phyloP scores from a whole-genome alignment of 2,797 vertebrate genomes.

The Tolypeutes matacus region DNA sequence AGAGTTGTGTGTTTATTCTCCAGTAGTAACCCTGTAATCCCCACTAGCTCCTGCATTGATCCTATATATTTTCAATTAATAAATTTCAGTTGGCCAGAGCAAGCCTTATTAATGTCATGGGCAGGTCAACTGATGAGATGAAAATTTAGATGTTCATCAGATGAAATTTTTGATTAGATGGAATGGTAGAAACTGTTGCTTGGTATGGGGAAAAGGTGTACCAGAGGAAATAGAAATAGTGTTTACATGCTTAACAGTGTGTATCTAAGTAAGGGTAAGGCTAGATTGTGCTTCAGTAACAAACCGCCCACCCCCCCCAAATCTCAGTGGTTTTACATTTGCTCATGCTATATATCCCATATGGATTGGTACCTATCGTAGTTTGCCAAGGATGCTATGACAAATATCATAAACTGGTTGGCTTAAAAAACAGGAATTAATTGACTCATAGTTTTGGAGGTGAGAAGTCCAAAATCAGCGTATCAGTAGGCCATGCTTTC shows the following conservation, averaged over 20 bases:
- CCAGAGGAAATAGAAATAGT: not conserved
- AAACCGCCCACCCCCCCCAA: not conserved
- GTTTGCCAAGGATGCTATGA: too few relatives aligned
- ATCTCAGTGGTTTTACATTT: not conserved
- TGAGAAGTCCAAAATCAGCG: too few relatives aligned
- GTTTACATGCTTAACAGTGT: not conserved
- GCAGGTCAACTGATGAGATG: not conserved
- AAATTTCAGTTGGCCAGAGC: not conserved
- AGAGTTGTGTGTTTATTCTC: slow-evolving; percentile 2
- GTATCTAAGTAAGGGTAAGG: not conserved
- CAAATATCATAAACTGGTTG: too few relatives aligned
- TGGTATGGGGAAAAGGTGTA: not conserved
- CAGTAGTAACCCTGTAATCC: not conserved
- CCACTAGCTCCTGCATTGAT: not conserved
- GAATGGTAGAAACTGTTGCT: not conserved
- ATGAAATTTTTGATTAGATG: not conserved
- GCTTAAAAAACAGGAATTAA: too few relatives aligned
- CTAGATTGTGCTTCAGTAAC: not conserved
- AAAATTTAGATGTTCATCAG: not conserved
- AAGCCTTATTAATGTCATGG: not conserved
- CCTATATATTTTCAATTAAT: not conserved
- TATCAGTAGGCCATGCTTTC: too few relatives aligned
- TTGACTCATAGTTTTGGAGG: too few relatives aligned
- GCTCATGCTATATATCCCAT: fast-evolving
- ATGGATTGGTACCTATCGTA: not conserved